Conservation (phyloP, 2,113 vertebrate species). For the Passer montanus region DNA sequence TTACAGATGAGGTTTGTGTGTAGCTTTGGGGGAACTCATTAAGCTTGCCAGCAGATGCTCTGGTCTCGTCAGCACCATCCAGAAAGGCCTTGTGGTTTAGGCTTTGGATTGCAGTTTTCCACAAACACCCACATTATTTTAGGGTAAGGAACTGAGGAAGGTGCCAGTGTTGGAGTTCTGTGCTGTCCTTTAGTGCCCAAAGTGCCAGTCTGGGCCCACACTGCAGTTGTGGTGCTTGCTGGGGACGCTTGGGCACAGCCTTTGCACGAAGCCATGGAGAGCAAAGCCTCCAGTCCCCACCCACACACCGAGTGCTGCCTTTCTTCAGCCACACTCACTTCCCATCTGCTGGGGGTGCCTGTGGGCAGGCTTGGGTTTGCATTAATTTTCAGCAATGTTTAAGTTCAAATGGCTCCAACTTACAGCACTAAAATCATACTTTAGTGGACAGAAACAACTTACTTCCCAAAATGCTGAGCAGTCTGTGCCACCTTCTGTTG, state of each 20-base stretch:
- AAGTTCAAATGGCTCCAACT: neutral
- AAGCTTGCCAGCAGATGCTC: conserved; percentile 12
- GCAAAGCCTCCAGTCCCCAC: neutral
- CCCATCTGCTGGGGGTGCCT: neutral
- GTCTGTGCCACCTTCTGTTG: neutral
- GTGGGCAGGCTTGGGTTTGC: neutral
- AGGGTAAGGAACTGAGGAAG: neutral
- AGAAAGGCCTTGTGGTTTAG: conserved; percentile 30
- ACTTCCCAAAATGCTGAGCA: neutral
- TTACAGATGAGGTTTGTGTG: conserved; percentile 43
- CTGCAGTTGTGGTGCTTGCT: neutral
- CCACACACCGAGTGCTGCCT: neutral
- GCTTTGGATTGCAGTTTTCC: conserved; percentile 31
- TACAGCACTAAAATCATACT: neutral
- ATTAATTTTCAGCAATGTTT: neutral
- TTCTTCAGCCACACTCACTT: neutral
- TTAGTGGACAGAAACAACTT: neutral
- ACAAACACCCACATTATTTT: conserved; percentile 18
- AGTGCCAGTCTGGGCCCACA: neutral
- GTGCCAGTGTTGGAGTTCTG: neutral
- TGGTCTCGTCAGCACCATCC: conserved; percentile 14
- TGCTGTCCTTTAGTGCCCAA: neutral
- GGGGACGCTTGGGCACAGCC: neutral
- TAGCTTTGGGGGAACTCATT: conserved; percentile 29
- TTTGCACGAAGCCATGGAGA: neutral